These are phyloP conservation scores for Margaritifera margaritifera DNA, from an alignment of 2,888 invertebrate species.

Conservation along the genomic window DNA sequence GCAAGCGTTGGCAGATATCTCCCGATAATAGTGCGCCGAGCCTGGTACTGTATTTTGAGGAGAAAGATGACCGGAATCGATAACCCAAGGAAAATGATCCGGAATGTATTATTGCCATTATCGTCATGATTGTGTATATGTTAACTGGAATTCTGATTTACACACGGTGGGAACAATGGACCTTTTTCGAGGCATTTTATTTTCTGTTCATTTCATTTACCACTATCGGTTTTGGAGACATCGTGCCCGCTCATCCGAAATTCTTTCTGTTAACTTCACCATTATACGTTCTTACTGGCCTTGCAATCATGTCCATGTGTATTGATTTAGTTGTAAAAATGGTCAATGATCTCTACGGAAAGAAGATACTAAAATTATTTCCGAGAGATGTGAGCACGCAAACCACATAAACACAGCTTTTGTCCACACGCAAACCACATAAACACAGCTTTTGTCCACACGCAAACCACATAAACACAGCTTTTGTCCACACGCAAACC, in stretches of 20 bases:
- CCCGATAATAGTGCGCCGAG: not conserved
- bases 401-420: no score
- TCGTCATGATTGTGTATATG: conserved; percentile 88
- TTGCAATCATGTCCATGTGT: conserved; percentile 96
- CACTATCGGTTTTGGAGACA: conserved; percentile 92
- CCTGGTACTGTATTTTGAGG: not conserved
- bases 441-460: no score
- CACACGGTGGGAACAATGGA: conserved; percentile 80
- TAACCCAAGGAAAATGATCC: conserved; percentile 81
- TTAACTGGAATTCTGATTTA: conserved; percentile 87
- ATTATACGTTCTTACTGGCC: conserved; percentile 91
- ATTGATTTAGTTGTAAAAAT: conserved; percentile 85
- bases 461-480: no score
- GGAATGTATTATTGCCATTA: conserved; percentile 92
- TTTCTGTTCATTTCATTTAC: conserved; percentile 82
- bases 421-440: no score
- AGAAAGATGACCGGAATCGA: not conserved
- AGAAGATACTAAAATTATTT: no score
- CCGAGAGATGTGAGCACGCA: no score
- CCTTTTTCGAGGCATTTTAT: conserved; percentile 94
- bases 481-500: no score
- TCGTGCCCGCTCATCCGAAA: conserved; percentile 88
- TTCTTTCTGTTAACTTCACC: conserved; percentile 91
- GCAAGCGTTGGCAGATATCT: conserved; percentile 96
- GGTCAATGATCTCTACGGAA: no score